These are phyloP conservation scores for Speoplatyrhinus poulsoni DNA, from an alignment of 2,113 vertebrate species.

Conservation along the genomic window DNA sequence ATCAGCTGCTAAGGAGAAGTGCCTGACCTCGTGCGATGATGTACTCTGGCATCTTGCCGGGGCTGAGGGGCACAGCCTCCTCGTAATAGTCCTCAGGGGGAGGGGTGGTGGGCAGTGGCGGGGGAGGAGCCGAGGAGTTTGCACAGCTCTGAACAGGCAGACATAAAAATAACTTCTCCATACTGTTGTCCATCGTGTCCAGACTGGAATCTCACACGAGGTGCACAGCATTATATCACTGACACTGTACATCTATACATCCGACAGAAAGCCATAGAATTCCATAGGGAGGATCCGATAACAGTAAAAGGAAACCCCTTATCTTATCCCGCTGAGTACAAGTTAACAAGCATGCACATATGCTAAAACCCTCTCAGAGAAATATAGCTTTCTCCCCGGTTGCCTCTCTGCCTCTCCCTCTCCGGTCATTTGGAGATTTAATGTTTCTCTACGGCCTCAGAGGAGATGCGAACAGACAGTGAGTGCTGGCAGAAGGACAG, in stretches of 20 bases:
- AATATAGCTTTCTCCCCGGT: conserved; percentile 6
- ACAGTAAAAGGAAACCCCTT: conserved; percentile 1
- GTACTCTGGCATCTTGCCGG: conserved; percentile 89
- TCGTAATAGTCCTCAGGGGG: conserved; percentile 97
- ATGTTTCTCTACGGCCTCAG: not conserved
- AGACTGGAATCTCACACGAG: not conserved
- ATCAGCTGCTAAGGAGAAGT: not conserved
- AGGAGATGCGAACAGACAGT: not conserved
- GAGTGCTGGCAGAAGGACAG: conserved; percentile 8
- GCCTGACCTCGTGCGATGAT: conserved; percentile 91
- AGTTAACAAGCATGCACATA: conserved; percentile 19
- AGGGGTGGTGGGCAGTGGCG: conserved; percentile 90
- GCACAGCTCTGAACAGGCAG: conserved; percentile 34
- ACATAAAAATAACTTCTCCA: conserved; percentile 32
- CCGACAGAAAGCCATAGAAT: conserved; percentile 32
- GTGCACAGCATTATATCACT: not conserved
- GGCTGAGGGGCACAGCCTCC: conserved; percentile 92
- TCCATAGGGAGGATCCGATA: conserved; percentile 6
- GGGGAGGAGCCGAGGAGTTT: conserved; percentile 52
- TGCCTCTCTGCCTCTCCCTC: not conserved
- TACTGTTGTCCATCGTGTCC: conserved; percentile 13
- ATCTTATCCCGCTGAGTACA: conserved; percentile 16
- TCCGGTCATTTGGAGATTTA: not conserved
- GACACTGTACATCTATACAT: conserved; percentile 31
- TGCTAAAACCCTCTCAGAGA: conserved; percentile 46